phyloP scores from a whole-genome alignment of 1,140 invertebrate species.

The Nixonia krombeini region DNA sequence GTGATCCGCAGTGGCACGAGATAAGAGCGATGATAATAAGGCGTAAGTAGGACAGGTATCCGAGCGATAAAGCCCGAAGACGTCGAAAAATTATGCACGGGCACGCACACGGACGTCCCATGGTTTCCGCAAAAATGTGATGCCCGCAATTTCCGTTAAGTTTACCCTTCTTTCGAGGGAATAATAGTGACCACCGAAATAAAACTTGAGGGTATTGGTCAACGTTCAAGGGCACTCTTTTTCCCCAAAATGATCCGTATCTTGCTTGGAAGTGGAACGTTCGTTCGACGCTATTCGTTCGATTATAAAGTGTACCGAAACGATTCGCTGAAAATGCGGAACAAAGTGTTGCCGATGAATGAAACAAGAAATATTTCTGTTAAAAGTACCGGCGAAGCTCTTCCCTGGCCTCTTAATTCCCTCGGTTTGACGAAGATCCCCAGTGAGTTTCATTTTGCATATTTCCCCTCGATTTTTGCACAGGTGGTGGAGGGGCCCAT shows the following conservation, averaged over 20 bases:
- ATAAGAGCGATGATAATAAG: constrained; percentile 64
- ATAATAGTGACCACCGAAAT: constrained; percentile 17
- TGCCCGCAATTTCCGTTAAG: constrained; percentile 28
- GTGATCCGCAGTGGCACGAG: constrained; percentile 44
- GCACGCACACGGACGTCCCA: constrained; percentile 60
- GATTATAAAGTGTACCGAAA: too few species aligned
- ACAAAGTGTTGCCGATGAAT: background rate
- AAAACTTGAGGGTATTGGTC: constrained; percentile 5
- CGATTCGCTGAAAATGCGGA: background rate
- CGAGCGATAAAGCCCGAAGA: constrained; percentile 63
- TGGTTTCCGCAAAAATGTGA: constrained; percentile 44
- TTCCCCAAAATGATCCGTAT: too few species aligned
- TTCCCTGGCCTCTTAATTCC: constrained; percentile 51
- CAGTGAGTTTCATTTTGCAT: constrained; percentile 52
- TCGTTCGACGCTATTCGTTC: too few species aligned
- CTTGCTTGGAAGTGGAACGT: too few species aligned
- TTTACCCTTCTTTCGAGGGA: constrained; percentile 36
- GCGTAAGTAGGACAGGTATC: constrained; percentile 68
- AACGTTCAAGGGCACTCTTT: background rate
- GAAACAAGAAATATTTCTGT: constrained; percentile 27
- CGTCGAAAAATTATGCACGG: constrained; percentile 65
- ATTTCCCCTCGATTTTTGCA: constrained; percentile 57
- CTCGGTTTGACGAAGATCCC: constrained; percentile 48
- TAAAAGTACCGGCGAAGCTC: constrained; percentile 1
- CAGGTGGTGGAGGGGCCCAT: constrained; percentile 39